A percentile compares a stretch with the other conserved stretches of the same genome.
These are phyloP conservation scores for Myotis myotis DNA, from an alignment of 2,797 vertebrate species.

Conservation along the genomic window DNA sequence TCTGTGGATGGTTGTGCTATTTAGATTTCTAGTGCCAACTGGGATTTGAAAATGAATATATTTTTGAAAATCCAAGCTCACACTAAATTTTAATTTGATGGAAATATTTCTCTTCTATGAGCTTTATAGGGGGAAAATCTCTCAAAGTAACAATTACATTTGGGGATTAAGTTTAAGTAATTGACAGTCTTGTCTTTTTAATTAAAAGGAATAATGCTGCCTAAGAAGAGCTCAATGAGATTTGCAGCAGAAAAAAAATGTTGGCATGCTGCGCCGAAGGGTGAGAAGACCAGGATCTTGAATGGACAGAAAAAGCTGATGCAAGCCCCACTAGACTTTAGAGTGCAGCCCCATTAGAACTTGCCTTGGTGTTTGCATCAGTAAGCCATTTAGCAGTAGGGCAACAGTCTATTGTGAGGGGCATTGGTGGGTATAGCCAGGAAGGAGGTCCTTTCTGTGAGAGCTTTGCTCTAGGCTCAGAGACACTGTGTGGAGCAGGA, in stretches of 20 bases:
- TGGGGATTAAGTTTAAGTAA: conserved; percentile 78
- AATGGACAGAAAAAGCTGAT: not conserved
- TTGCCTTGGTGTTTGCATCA: not conserved
- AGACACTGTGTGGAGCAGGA: not conserved
- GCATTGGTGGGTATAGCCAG: not conserved
- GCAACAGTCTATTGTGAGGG: accelerated
- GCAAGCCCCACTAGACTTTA: not conserved
- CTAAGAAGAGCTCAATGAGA: conserved; percentile 59
- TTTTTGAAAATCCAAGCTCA: conserved; percentile 57
- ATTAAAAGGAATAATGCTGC: conserved; percentile 70
- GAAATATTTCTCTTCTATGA: conserved; percentile 72
- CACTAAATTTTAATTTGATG: conserved; percentile 74
- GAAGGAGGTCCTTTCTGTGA: not conserved
- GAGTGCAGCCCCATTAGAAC: accelerated
- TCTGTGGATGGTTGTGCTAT: conserved; percentile 4
- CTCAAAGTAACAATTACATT: conserved; percentile 83
- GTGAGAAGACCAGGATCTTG: not conserved
- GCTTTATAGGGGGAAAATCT: conserved; percentile 82
- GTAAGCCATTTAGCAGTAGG: not conserved
- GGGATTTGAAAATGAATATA: conserved; percentile 63
- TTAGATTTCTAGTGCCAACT: conserved; percentile 58
- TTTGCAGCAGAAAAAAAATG: conserved; percentile 57
- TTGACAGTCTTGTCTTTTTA: conserved; percentile 77
- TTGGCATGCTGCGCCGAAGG: not conserved
- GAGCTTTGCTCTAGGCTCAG: not conserved